phyloP scores from a whole-genome alignment of 2,888 invertebrate genomes.

The Calliopum simillimum region DNA sequence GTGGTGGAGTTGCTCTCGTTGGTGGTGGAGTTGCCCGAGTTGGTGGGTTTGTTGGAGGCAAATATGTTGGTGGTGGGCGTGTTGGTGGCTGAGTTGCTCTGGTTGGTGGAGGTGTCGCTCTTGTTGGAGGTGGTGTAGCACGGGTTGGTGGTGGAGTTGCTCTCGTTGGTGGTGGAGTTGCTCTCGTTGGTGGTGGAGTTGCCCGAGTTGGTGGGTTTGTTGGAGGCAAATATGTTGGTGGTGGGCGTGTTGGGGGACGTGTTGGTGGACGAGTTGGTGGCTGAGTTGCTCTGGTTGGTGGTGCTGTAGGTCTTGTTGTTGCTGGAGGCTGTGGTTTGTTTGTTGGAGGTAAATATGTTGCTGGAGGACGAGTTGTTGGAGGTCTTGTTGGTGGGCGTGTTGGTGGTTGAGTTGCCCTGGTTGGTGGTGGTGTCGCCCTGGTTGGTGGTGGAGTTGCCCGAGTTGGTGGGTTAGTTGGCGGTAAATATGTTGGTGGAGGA shows the following conservation, averaged over 20 bases:
- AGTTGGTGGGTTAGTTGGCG: constrained; percentile 30
- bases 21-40: constrained; percentile 15
- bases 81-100: constrained; percentile 42
- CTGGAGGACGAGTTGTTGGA: constrained; percentile 14
- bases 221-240: constrained; percentile 25
- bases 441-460: constrained; percentile 1
- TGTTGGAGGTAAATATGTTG: constrained; percentile 25
- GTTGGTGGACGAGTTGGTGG: not conserved
- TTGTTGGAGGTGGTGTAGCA: constrained; percentile 36
- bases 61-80: constrained; percentile 36
- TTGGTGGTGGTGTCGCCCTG: not conserved
- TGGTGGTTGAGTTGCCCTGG: not conserved
- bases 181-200: constrained; percentile 40
- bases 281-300: constrained; percentile 12
- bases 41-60: constrained; percentile 32
- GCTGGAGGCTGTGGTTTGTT: not conserved
- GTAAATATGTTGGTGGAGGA: constrained; percentile 35
- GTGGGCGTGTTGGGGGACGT: constrained; percentile 28
- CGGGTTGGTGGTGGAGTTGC: constrained; percentile 38
- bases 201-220: not conserved
- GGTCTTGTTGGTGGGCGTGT: constrained; percentile 19
- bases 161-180: constrained; percentile 36
- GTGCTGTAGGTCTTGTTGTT: not conserved
- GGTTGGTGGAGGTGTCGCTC: constrained; percentile 31
- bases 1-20: constrained; percentile 17